A percentile compares a stretch with the other conserved stretches of the same genome.
These are phyloP conservation scores for Ia io DNA, from an alignment of 2,113 vertebrate genomes.

Conservation along the genomic window DNA sequence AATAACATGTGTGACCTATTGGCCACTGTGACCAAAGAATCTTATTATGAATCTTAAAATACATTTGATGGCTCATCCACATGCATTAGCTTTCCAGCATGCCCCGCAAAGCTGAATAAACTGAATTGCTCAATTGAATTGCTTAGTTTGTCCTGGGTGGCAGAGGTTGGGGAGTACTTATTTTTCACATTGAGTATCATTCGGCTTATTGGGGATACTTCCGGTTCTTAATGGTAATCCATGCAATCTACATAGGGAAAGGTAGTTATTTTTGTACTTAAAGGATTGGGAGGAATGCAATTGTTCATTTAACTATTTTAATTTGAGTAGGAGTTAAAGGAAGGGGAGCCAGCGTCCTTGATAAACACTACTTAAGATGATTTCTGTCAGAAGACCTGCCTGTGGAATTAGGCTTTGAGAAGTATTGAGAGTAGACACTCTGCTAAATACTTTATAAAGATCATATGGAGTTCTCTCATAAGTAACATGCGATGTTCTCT, in stretches of 20 bases:
- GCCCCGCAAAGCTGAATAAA: neutral
- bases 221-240: neutral
- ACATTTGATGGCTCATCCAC: neutral
- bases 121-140: neutral
- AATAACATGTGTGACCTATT: neutral
- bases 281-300: neutral
- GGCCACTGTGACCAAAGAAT: neutral
- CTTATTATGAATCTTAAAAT: neutral
- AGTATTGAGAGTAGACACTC: neutral
- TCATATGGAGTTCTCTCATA: neutral
- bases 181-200: neutral
- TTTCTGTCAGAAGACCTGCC: neutral
- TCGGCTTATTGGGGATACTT: neutral
- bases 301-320: neutral
- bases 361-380: neutral
- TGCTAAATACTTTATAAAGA: neutral
- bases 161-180: neutral
- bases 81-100: neutral
- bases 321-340: neutral
- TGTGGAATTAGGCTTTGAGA: neutral
- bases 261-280: neutral
- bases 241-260: neutral
- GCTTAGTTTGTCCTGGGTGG: neutral
- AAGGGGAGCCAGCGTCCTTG: neutral
- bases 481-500: neutral